phyloP scores from a whole-genome alignment of 2,113 vertebrate genomes.

The Oxygymnocypris stewartii region DNA sequence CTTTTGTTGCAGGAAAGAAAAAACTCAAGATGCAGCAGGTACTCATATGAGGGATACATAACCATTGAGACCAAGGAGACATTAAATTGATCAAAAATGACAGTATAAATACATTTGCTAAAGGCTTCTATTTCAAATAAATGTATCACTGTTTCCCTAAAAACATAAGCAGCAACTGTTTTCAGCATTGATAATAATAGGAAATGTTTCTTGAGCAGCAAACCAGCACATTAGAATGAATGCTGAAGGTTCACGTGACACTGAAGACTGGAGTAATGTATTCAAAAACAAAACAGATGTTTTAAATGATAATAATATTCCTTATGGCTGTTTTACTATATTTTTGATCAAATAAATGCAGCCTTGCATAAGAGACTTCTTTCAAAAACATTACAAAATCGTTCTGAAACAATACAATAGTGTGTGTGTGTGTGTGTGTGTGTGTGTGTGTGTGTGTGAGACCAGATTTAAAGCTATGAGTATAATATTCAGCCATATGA shows the following conservation, averaged over 20 bases:
- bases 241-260: no score
- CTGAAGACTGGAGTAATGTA: neutral
- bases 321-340: neutral
- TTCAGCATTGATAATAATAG: neutral
- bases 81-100: neutral
- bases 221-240: neutral
- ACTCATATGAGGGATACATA: neutral
- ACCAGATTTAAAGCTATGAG: neutral
- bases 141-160: neutral
- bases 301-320: neutral
- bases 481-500: neutral
- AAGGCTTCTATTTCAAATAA: neutral
- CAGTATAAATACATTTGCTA: neutral
- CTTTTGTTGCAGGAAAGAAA: conserved; percentile 87
- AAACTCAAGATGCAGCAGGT: conserved; percentile 91
- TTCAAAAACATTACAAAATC: neutral
- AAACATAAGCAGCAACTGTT: neutral
- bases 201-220: neutral
- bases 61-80: neutral
- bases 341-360: neutral
- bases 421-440: no score
- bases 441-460: no score
- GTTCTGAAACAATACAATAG: no score
- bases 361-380: neutral
- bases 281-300: neutral